These are phyloP conservation scores for Corydoras maculifer DNA, from an alignment of 2,113 vertebrate species.

Conservation along the genomic window DNA sequence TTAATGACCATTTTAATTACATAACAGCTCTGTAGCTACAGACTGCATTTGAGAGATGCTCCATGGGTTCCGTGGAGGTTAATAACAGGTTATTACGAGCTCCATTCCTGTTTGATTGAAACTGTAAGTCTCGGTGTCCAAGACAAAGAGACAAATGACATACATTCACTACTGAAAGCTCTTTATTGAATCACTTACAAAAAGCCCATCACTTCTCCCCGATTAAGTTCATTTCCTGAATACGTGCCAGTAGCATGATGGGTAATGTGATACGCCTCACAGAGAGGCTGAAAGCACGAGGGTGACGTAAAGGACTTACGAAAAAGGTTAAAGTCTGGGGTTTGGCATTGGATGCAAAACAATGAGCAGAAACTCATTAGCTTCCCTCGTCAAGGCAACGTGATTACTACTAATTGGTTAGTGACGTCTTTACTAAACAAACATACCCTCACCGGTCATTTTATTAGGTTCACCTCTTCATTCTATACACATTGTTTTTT, in stretches of 20 bases:
- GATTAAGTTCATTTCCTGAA: conserved; percentile 26
- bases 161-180: conserved; percentile 18
- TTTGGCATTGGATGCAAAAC: conserved; percentile 61
- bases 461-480: too few relatives aligned
- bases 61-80: too few relatives aligned
- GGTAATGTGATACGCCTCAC: conserved; percentile 3
- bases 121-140: not conserved
- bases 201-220: conserved; percentile 14
- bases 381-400: conserved; percentile 48
- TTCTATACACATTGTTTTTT: too few relatives aligned
- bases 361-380: conserved; percentile 53
- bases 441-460: too few relatives aligned
- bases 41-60: too few relatives aligned
- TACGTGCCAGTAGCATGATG: conserved; percentile 30
- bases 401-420: conserved; percentile 3
- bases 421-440: not conserved
- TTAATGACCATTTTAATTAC: too few relatives aligned
- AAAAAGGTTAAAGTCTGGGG: conserved; percentile 17
- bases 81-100: too few relatives aligned
- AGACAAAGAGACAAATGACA: conserved; percentile 4
- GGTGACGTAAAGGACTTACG: not conserved
- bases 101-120: not conserved
- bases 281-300: not conserved
- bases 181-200: conserved; percentile 37
- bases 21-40: too few relatives aligned